These are phyloP conservation scores for Tupiocoris notatus DNA, from an alignment of 2,888 invertebrate species.

Conservation along the genomic window DNA sequence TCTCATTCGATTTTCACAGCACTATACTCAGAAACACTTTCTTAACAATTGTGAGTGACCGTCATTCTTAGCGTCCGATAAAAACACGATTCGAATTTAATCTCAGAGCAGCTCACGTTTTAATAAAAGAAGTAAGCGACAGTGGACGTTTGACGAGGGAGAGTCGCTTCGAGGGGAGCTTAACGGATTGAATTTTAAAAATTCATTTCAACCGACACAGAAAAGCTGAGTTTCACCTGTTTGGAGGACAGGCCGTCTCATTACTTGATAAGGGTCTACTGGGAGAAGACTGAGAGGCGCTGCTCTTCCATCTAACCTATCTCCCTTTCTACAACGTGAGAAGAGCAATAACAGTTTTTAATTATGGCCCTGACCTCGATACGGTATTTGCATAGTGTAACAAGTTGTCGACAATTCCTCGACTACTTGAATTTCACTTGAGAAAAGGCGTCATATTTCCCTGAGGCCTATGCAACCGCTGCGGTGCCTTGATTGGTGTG, in stretches of 20 bases:
- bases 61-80: too few species aligned
- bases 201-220: not conserved
- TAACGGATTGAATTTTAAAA: not conserved
- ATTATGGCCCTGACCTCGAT: conserved; percentile 24
- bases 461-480: not conserved
- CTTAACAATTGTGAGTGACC: too few species aligned
- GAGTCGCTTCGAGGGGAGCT: not conserved
- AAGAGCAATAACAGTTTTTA: conserved; percentile 45
- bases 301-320: too few species aligned
- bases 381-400: conserved; percentile 44
- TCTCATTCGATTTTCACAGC: too few species aligned
- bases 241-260: not conserved
- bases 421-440: not conserved
- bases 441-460: conserved; percentile 22
- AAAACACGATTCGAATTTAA: not conserved
- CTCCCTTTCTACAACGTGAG: conserved; percentile 8
- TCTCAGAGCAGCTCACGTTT: not conserved
- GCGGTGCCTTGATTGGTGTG: not conserved
- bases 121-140: not conserved
- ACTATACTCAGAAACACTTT: too few species aligned
- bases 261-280: not conserved
- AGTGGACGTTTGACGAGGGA: not conserved
- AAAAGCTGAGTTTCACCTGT: not conserved
- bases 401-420: conserved; percentile 21
- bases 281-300: too few species aligned